phyloP scores from a whole-genome alignment of 1,140 invertebrate genomes.

The Microplitis demolitor region DNA sequence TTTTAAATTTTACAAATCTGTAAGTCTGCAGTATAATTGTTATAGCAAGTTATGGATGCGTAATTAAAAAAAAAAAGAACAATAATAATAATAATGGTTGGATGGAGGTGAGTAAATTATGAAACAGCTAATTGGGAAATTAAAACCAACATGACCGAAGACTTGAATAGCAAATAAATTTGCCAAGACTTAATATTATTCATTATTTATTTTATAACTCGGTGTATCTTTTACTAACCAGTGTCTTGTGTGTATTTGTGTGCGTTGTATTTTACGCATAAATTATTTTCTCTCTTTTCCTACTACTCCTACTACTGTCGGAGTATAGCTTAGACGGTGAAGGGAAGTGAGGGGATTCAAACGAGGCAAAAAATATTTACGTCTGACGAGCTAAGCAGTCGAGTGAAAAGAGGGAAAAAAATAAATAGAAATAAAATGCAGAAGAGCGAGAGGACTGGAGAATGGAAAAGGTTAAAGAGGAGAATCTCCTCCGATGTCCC shows the following conservation, averaged over 20 bases:
- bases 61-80: not conserved
- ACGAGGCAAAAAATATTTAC: constrained; percentile 17
- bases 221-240: not conserved
- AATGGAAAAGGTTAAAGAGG: constrained; percentile 9
- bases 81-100: not conserved
- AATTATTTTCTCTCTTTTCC: constrained; percentile 26
- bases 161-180: constrained; percentile 14
- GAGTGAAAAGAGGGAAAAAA: too few species aligned
- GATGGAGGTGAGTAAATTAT: not conserved
- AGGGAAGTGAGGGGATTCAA: not conserved
- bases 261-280: constrained; percentile 27
- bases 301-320: not conserved
- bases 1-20: too few species aligned
- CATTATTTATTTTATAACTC: not conserved
- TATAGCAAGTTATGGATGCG: too few species aligned
- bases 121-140: not conserved
- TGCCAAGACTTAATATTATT: not conserved
- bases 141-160: constrained; percentile 5
- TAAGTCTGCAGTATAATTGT: too few species aligned
- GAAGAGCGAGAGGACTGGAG: constrained; percentile 1
- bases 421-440: not conserved
- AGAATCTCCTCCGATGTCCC: constrained; percentile 28
- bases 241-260: not conserved
- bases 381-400: not conserved
- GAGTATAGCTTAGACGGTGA: too few species aligned